These are phyloP conservation scores for Celastrina argiolus DNA, from an alignment of 2,888 invertebrate species.

Conservation along the genomic window DNA sequence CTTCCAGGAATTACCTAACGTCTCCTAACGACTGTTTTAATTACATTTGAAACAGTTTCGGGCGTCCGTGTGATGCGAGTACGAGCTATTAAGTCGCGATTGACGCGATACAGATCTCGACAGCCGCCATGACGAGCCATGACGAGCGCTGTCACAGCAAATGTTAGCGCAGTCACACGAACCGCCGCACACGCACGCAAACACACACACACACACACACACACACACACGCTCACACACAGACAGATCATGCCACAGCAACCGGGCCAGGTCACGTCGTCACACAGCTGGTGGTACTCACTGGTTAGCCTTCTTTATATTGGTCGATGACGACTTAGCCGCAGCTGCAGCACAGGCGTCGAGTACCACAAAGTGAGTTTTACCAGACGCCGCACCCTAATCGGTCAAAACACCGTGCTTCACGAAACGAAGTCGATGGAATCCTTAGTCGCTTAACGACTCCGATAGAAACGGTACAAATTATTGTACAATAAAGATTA, in stretches of 20 bases:
- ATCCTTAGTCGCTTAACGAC: background rate
- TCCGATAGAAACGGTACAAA: background rate
- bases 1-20: background rate
- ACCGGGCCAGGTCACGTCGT: background rate
- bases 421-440: background rate
- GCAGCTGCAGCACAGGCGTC: background rate
- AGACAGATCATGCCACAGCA: background rate
- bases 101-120: constrained; percentile 8
- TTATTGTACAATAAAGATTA: constrained; percentile 5
- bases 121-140: no score
- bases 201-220: background rate
- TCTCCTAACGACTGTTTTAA: background rate
- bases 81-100: background rate
- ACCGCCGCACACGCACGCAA: background rate
- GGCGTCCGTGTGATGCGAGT: background rate
- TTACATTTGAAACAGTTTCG: background rate
- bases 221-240: background rate
- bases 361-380: no score
- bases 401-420: no score
- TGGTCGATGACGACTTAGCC: background rate
- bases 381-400: no score
- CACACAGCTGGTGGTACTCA: no score
- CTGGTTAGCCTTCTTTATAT: background rate
- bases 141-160: constrained; percentile 14
- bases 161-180: constrained; percentile 17